Conservation (phyloP, 1,140 invertebrate species). For the Pantala flavescens region DNA sequence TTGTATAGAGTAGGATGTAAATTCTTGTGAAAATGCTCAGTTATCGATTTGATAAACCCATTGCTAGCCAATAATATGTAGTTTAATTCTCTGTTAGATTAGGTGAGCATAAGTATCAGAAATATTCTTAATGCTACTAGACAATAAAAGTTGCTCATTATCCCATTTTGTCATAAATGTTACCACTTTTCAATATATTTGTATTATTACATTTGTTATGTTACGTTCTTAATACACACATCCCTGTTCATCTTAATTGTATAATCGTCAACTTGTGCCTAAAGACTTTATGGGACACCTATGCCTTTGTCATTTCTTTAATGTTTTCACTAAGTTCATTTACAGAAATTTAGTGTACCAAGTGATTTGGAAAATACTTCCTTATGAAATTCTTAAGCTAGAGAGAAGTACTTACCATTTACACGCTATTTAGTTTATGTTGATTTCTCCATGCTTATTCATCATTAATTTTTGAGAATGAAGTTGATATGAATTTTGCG, state of each 20-base stretch:
- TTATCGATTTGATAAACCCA: background rate
- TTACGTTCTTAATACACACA: constrained; percentile 22
- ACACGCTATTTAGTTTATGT: no score
- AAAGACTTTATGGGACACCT: constrained; percentile 24
- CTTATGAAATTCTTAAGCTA: constrained; percentile 2
- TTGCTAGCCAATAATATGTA: background rate
- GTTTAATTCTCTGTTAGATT: background rate
- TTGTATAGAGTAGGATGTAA: background rate
- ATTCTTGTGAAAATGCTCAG: background rate
- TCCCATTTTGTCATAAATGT: constrained; percentile 19
- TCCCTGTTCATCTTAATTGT: constrained; percentile 16
- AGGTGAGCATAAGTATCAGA: background rate
- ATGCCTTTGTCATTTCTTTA: constrained; percentile 16
- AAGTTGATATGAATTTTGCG: background rate
- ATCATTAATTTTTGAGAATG: background rate
- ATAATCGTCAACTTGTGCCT: background rate
- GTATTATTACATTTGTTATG: constrained; percentile 22
- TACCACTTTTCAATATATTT: constrained; percentile 20
- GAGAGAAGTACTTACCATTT: background rate
- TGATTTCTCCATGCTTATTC: no score
- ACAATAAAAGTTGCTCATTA: constrained; percentile 19
- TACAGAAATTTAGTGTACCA: constrained; percentile 14
- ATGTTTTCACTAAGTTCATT: constrained; percentile 10
- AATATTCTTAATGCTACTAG: background rate
- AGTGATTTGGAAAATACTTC: background rate